phyloP scores from a whole-genome alignment of 2,888 invertebrate genomes.

The Oligia latruncula region DNA sequence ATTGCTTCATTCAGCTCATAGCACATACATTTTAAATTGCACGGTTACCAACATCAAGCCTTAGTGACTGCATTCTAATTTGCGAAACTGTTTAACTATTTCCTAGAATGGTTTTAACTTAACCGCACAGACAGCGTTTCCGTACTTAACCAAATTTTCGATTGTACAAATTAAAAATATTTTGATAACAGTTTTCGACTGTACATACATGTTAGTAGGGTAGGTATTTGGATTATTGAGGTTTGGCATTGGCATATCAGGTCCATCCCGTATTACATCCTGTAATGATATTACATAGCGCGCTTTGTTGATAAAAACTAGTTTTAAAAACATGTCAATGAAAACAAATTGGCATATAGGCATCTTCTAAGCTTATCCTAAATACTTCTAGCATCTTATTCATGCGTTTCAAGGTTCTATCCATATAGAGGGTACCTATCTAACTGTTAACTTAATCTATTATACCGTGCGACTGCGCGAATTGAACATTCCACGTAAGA shows the following conservation, averaged over 20 bases:
- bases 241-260: constrained; percentile 31
- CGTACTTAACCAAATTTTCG: not conserved
- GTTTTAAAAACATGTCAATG: constrained; percentile 4
- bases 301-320: constrained; percentile 23
- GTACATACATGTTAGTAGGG: not conserved
- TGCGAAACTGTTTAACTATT: constrained; percentile 45
- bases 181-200: not conserved
- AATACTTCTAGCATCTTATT: not conserved
- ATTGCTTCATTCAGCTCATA: constrained; percentile 44
- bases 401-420: not conserved
- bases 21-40: constrained; percentile 49
- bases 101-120: constrained; percentile 14
- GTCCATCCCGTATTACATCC: constrained; percentile 48
- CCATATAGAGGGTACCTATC: no score
- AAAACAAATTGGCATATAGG: not conserved
- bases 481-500: not conserved
- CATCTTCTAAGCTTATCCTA: constrained; percentile 1
- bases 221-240: constrained; percentile 10
- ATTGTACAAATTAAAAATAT: not conserved
- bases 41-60: constrained; percentile 35
- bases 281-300: constrained; percentile 27
- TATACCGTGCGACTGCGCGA: not conserved
- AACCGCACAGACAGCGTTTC: not conserved
- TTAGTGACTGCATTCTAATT: constrained; percentile 44
- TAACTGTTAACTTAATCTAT: not conserved